Base-by-base conservation (phyloP, 2,888 invertebrate species). In the Pyrochroa serraticornis region DNA sequence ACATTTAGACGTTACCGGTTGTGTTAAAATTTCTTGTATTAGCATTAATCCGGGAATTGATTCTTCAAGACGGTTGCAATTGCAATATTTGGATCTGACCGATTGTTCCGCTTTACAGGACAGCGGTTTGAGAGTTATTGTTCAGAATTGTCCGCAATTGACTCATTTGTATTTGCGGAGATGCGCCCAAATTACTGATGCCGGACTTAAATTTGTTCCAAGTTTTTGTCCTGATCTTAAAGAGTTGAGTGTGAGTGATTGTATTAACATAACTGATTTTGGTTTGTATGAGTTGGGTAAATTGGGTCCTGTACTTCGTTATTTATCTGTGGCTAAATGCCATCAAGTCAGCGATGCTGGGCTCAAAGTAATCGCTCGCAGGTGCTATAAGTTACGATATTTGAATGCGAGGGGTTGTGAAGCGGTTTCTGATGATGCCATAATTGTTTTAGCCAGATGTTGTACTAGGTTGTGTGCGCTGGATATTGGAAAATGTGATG, bases 281-380 rank as follows among this genome's bases (percentile, higher is more conserved):
- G 95, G 95, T 0, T 83, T 95, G 32, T 92, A 94, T 74, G 95
- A 95, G 79, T 79, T 96, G 58, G 93, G 95, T 7, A 91, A 93
- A 72, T 80, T 96, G 14, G 94, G 94, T 1, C 90, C 92, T 0
- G 92, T 92, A n/a, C 80, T 96, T 63, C 86, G 95, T 10, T 96
- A 96, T 79, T 85, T 96, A 8, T 95, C 95, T 22, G 93, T 95
- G 22, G 95, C 95, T 12, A 96, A 96, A 79, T 96, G 96, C 80
- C 93, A 93, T 65, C 90, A 91, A 77, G 91, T 96, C 1, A 93
- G 91, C 34, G 96, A 96, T 75, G 93, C 93, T 0, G 95, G 95
- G 0, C 83, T 96, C 1, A 87, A 92, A 66, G 92, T 93, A 34
- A 86, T 96, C 6, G 94, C 94, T 0, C 83, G 92, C 35, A 87